Base-by-base conservation (phyloP, 2,113 vertebrate species). In the Hypocryptadius cinnamomeus region DNA sequence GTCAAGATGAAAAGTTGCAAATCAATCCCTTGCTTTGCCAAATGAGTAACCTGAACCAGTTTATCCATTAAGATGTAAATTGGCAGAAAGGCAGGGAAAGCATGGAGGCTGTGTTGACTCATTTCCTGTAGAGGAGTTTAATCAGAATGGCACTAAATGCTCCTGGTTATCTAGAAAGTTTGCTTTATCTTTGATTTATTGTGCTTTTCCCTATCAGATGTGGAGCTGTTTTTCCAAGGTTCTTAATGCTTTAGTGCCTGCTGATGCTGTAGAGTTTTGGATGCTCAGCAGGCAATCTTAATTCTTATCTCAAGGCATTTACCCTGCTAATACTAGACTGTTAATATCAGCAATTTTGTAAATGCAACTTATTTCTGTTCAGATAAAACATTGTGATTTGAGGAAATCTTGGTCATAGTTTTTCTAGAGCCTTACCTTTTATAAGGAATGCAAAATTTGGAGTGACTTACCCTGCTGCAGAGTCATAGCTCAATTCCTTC, bases 31-130 rank as follows among this genome's bases (percentile, higher is more conserved):
- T 61, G 44, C 85, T 80, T 87, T 96, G 85, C 93, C 84, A 81
- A 96, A 92, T 95, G 54, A 96, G 84, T 96, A 96, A 96, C 89
- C 85, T 60, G 89, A n/a, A 65, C 65, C 48, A 51, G 86, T 80
- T 91, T 61, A 45, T 33, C 79, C 90, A 76, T 96, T 96, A 97
- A 91, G 89, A 93, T 93, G 81, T 79, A 95, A 96, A 96, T 95
- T 74, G 83, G 63, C 61, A 68, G 84, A 77, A 76, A 74, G 63
- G 39, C 12, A 37, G 85, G 70, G 87, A 85, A 96, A 87, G 92
- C 81, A 69, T 74, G 88, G 87, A 89, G 78, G 39, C 70, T 89
- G 30, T 76, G 71, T 54, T 92, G 90, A 69, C 68, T 92, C 60
- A n/a, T 80, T 86, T 85, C 42, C 89, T 25, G n/a, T 33, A 71